Base-by-base conservation (phyloP, 2,797 vertebrate species). In the Neosalanx taihuensis region DNA sequence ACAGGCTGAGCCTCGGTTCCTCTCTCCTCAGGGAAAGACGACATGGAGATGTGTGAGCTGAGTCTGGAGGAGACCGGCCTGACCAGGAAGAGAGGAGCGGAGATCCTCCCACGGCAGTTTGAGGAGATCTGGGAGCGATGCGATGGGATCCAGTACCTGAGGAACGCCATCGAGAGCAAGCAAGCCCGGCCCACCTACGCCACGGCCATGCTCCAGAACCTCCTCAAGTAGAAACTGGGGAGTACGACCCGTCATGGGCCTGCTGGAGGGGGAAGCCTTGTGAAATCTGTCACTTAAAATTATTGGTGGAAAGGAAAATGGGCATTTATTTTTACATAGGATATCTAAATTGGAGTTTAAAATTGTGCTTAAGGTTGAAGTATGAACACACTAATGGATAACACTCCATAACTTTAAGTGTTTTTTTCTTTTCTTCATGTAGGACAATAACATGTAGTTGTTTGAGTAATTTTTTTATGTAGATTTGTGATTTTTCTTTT, bases 31-130 rank as follows among this genome's bases (percentile, higher is more conserved):
- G 98, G 98, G 5, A 99, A 99, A 86, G 98, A 99, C 7, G 98
- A 99, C 68, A 98, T 99, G 95, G 98, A 99, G 89, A 99, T 99
- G 98, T 99, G 98, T 1, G 98, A 99, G 93, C 92, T 99, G 77
- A 99, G 95, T 76, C 94, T 99, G 60, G 96, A 99, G 83, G 98
- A 99, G 91, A 99, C 98, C 0, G 98, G 98, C 64, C 91, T 99
- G 85, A 98, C 98, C 59, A 91, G 97, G 62, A 99, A 99, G 89
- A 93, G 96, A 3, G 98, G 98, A 0, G 98, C 97, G 1, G 98
- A 99, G 90, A 96, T 99, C 84, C 89, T 99, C 75, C 94, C 96
- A 0, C 91, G 96, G 65, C 97, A 98, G 89, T 99, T 98, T 56
- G 97, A 99, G 80, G 97, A 99, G 75, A 95, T 99, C 76, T 99